Percentiles rank a stretch among this genome's conserved stretches.
These are phyloP conservation scores for Glaucomys volans DNA, from an alignment of 2,113 vertebrate species.

Conservation along the genomic window DNA sequence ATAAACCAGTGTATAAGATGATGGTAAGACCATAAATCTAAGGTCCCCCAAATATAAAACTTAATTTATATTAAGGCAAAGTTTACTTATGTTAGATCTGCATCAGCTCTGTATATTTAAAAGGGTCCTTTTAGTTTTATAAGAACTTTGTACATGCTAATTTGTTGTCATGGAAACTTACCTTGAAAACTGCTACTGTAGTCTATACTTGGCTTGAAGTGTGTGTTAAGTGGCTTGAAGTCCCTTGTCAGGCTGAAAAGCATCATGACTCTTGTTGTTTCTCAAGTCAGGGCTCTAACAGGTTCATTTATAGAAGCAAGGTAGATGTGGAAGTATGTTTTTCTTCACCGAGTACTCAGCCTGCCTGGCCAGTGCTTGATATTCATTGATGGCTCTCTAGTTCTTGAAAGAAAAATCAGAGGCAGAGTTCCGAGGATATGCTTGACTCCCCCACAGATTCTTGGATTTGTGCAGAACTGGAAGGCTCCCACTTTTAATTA, in stretches of 20 bases:
- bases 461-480: not conserved
- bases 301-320: not conserved
- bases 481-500: not conserved
- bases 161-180: slow-evolving; percentile 49
- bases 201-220: not conserved
- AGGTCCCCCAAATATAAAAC: not conserved
- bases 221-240: not conserved
- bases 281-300: not conserved
- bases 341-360: not conserved
- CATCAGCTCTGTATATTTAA: not conserved
- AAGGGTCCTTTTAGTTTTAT: not conserved
- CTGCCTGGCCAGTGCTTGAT: not conserved
- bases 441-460: not conserved
- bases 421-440: not conserved
- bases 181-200: not conserved
- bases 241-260: not conserved
- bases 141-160: slow-evolving; percentile 7
- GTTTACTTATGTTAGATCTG: not conserved
- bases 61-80: not conserved
- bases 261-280: not conserved
- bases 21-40: not conserved
- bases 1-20: not conserved
- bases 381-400: not conserved
- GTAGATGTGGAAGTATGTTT: not conserved
- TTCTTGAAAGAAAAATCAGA: not conserved